These are phyloP conservation scores for Pseudanteris insignis DNA, from an alignment of 2,888 invertebrate genomes.

Conservation along the genomic window DNA sequence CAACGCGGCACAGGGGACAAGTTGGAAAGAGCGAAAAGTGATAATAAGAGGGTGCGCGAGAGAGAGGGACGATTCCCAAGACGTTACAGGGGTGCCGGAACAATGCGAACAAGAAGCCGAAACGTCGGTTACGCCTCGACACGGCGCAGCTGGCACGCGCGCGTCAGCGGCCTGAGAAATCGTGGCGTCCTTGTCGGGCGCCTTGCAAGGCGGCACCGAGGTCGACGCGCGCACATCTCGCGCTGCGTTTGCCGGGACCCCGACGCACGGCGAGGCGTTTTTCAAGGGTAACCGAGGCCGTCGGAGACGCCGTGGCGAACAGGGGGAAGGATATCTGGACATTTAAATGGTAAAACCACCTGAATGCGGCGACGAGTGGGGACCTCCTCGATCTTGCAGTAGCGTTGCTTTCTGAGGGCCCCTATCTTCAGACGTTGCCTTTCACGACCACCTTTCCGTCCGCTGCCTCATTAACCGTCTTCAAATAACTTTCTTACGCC, in stretches of 20 bases:
- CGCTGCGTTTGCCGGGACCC: slow-evolving; percentile 39
- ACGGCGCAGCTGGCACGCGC: slow-evolving; percentile 67
- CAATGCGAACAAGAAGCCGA: slow-evolving; percentile 63
- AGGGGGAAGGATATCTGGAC: slow-evolving; percentile 57
- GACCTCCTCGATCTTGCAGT: slow-evolving; percentile 56
- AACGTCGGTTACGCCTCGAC: slow-evolving; percentile 66
- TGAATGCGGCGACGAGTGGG: slow-evolving; percentile 59
- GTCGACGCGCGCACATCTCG: slow-evolving; percentile 23
- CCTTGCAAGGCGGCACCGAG: slow-evolving; percentile 37
- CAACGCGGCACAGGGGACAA: too few species aligned
- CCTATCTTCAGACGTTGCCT: slow-evolving; percentile 38
- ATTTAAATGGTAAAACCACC: slow-evolving; percentile 65
- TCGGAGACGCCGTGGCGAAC: slow-evolving; percentile 38
- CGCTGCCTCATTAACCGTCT: slow-evolving; percentile 35
- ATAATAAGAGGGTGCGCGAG: too few species aligned
- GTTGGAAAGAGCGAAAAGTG: too few species aligned
- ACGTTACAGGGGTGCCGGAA: slow-evolving; percentile 54
- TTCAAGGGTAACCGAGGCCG: slow-evolving; percentile 47
- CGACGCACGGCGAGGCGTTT: slow-evolving; percentile 10
- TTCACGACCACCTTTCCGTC: slow-evolving; percentile 26
- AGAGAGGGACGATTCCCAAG: slow-evolving; percentile 48
- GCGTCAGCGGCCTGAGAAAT: slow-evolving; percentile 51
- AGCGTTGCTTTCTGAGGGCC: slow-evolving; percentile 46
- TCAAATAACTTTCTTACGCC: slow-evolving; percentile 17
- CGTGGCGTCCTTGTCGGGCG: slow-evolving; percentile 39